Conservation (phyloP, 2,113 vertebrate genomes). For the Actinemys pallida region DNA sequence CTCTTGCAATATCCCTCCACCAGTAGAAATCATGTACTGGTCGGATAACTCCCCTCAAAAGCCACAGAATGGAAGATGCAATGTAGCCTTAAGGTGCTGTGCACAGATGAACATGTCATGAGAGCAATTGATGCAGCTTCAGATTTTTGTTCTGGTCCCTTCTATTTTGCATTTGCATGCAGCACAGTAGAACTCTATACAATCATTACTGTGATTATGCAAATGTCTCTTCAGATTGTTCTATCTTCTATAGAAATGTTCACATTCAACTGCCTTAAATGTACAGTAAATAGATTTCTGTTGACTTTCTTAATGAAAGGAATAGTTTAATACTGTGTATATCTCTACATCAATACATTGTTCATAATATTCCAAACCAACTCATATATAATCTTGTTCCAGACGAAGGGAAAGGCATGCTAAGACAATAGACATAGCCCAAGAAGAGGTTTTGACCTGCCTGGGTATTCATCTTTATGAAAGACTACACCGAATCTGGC, state of each 20-base stretch:
- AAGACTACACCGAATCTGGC: slow-evolving; percentile 96
- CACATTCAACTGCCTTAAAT: slow-evolving; percentile 1
- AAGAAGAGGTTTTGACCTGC: slow-evolving; percentile 98
- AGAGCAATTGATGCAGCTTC: background rate
- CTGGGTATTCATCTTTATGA: slow-evolving; percentile 97
- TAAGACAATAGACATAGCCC: slow-evolving; percentile 97
- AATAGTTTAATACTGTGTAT: background rate
- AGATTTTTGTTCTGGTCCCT: slow-evolving; percentile 52
- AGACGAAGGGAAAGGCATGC: slow-evolving; percentile 96
- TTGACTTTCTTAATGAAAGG: background rate
- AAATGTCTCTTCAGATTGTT: background rate
- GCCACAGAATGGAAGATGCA: background rate
- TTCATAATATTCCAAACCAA: background rate
- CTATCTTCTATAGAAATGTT: background rate
- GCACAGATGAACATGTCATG: background rate
- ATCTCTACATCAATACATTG: background rate
- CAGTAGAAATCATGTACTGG: background rate
- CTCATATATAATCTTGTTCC: background rate
- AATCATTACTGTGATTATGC: slow-evolving; percentile 20
- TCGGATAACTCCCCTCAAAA: background rate
- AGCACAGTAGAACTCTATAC: slow-evolving; percentile 31
- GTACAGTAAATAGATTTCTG: background rate
- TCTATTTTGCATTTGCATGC: slow-evolving; percentile 74
- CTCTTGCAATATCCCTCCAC: background rate
- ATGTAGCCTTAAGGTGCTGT: background rate